Evolutionary conservation across 1,140 invertebrate species (phyloP), one percentile per base, ranked within the genome.

Genomic region (Heliothis subflexa): DNA sequence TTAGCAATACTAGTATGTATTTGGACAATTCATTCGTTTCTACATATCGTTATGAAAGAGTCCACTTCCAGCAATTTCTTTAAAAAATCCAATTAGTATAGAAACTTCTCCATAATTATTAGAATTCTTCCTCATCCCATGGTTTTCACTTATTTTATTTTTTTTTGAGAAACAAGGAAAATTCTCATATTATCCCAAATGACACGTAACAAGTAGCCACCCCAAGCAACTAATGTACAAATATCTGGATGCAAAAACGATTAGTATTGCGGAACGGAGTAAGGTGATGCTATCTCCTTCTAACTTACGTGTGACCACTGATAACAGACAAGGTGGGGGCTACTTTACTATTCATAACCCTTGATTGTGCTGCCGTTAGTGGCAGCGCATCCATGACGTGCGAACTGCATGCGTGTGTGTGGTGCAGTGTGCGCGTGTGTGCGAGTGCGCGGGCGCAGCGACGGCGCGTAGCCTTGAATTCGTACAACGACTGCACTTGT

Each of bases 401-500:
- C 57, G 47, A 72, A 77, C 33, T 75, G 70, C 54, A 16, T 12
- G 52, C 50, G 16, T 76, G 75, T 64, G 21, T 45, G 55, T 47
- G 25, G 25, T 55, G 73, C 28, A 66, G 52, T 21, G 28, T 55
- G 71, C 79, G 78, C 76, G 81, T 73, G 82, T 66, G 80, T 78
- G 80, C 64, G 82, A 75, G 73, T 80, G 81, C 79, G 88, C 86
- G 78, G 74, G 84, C 79, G 81, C 80, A 75, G 72, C 76, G 55
- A 54, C 74, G 55, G 59, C 73, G 66, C 73, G 85, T 85, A 88
- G 82, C 91, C 91, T 93, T 93, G 91, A 89, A 89, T 76, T 68
- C 87, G 91, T 89, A 81, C 91, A 85, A 84, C 90, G 92, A 93
- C 92, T 92, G 92, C 91, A 89, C 89, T 88, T 87, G 84, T 81